These are phyloP conservation scores for Globodera ellingtonae DNA, from an alignment of 1,140 invertebrate species.

Conservation along the genomic window DNA sequence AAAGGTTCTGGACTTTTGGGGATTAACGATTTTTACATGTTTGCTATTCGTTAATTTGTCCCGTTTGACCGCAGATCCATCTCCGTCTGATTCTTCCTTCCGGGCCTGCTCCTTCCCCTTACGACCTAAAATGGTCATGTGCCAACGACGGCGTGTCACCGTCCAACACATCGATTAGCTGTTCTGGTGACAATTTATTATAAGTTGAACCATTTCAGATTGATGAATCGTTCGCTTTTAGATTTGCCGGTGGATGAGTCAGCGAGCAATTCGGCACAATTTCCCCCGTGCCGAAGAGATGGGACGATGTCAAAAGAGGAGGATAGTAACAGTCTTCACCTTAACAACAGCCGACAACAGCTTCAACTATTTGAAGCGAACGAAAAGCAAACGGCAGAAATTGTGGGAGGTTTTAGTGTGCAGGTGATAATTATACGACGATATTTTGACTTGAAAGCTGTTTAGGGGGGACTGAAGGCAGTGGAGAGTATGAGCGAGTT, in stretches of 20 bases:
- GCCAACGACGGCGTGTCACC: not conserved
- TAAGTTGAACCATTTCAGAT: not conserved
- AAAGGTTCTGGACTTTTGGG: conserved; percentile 18
- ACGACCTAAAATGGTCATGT: conserved; percentile 27
- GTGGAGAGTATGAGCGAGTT: conserved; percentile 2
- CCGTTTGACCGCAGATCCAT: conserved; percentile 20
- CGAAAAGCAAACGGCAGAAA: not conserved
- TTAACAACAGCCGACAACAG: no score
- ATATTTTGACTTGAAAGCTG: not conserved
- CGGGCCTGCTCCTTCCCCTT: conserved; percentile 31
- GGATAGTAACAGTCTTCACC: no score
- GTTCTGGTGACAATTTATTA: not conserved
- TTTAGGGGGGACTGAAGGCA: not conserved
- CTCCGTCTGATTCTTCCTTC: conserved; percentile 30
- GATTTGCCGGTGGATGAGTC: conserved; percentile 10
- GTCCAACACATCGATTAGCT: conserved; percentile 1
- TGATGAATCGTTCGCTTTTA: not conserved
- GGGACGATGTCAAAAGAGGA: not conserved
- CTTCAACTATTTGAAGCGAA: not conserved
- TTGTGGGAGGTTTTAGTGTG: not conserved
- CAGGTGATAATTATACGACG: not conserved
- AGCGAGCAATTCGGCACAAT: not conserved
- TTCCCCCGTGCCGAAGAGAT: not conserved
- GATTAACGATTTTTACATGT: not conserved
- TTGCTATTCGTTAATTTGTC: not conserved